Evolutionary conservation across 1,140 invertebrate genomes (phyloP).

Genomic region (Drosophila watanabei): DNA sequence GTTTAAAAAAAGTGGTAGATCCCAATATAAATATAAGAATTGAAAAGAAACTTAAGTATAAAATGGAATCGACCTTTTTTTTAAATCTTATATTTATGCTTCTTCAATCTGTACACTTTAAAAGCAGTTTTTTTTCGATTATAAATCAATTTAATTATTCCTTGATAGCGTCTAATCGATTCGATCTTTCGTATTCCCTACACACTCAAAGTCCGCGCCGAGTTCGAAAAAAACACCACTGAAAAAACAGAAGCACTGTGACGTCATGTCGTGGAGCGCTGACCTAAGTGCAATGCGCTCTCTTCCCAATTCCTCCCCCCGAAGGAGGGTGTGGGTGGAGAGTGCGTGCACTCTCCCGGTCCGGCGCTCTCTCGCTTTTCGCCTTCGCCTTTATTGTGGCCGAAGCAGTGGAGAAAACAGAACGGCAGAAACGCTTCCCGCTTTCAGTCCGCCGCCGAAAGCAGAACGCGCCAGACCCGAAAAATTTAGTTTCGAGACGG

Average conservation of each 20-base stretch:
- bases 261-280: conserved; percentile 55
- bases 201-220: not conserved
- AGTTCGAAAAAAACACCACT: conserved; percentile 19
- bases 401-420: conserved; percentile 23
- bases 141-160: conserved; percentile 8
- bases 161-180: not conserved
- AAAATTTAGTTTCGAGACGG: conserved; percentile 37
- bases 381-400: conserved; percentile 10
- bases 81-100: not conserved
- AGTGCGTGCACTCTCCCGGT: conserved; percentile 40
- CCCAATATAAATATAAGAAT: no score
- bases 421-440: conserved; percentile 60
- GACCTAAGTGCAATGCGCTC: conserved; percentile 40
- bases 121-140: not conserved
- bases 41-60: not conserved
- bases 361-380: conserved; percentile 12
- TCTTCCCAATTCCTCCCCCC: not conserved
- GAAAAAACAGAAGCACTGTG: conserved; percentile 18
- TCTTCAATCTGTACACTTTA: not conserved
- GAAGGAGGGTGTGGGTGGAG: conserved; percentile 18
- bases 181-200: not conserved
- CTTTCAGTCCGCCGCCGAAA: conserved; percentile 71
- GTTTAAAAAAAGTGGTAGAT: no score
- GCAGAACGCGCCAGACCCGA: conserved; percentile 66
- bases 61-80: not conserved